phyloP scores from a whole-genome alignment of 2,113 vertebrate species.

The Rhynchopsitta pachyrhyncha region DNA sequence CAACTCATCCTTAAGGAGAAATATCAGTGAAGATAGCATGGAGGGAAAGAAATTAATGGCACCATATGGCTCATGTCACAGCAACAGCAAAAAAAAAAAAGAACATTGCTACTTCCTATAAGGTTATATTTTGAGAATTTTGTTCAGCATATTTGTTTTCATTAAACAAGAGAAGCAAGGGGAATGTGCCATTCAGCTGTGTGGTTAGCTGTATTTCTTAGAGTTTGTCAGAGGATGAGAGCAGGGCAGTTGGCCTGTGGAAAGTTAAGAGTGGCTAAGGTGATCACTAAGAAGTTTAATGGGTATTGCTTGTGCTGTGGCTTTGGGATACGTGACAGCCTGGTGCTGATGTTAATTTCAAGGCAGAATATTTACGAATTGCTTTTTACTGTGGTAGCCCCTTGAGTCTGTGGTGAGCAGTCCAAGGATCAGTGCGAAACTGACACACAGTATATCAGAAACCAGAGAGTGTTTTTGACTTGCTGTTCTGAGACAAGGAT shows the following conservation, averaged over 20 bases:
- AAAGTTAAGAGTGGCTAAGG: not conserved
- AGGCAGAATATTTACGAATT: not conserved
- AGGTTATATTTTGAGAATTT: not conserved
- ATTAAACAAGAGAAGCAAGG: not conserved
- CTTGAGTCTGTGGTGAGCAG: not conserved
- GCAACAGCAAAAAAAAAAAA: not conserved
- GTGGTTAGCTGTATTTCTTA: not conserved
- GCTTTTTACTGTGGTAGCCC: not conserved
- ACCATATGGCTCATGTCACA: rapidly evolving
- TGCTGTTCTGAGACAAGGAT: not conserved
- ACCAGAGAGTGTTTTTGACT: not conserved
- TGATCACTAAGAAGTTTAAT: not conserved
- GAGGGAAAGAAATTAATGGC: not conserved
- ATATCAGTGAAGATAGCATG: not conserved
- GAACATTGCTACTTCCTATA: not conserved
- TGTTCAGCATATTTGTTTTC: not conserved
- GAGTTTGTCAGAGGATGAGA: not conserved
- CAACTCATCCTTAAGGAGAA: not conserved
- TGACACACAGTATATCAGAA: not conserved
- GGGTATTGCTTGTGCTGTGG: not conserved
- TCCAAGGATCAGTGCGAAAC: not conserved
- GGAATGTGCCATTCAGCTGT: not conserved
- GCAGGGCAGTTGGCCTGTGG: not conserved
- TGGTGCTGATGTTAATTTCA: not conserved
- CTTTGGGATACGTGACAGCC: not conserved